phyloP scores from a whole-genome alignment of 1,140 invertebrate species.

The Chironomus striatipennis region DNA sequence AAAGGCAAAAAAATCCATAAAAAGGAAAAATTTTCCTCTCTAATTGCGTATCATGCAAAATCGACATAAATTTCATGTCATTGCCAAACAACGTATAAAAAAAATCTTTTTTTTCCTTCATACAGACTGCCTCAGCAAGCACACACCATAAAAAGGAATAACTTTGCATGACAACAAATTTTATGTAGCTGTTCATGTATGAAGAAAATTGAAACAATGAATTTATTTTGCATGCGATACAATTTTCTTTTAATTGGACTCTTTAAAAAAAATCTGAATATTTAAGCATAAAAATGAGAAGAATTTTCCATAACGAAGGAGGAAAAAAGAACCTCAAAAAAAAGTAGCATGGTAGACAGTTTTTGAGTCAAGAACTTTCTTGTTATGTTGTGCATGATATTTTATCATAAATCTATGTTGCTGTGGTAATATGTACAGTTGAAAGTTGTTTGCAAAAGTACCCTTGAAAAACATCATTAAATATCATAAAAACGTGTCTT shows the following conservation, averaged over 20 bases:
- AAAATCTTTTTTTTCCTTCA: too few species aligned
- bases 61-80: not conserved
- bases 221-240: slow-evolving; percentile 8
- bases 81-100: too few species aligned
- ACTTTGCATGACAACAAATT: too few species aligned
- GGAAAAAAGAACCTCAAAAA: too few species aligned
- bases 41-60: slow-evolving; percentile 13
- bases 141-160: not conserved
- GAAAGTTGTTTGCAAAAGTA: not conserved
- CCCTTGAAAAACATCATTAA: slow-evolving; percentile 11
- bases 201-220: not conserved
- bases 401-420: slow-evolving; percentile 14
- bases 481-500: not conserved
- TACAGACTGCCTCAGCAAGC: not conserved
- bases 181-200: not conserved
- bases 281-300: too few species aligned
- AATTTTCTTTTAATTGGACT: slow-evolving; percentile 5
- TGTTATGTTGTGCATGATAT: not conserved
- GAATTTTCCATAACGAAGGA: too few species aligned
- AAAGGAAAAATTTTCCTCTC: not conserved
- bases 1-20: not conserved
- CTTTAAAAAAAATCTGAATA: not conserved
- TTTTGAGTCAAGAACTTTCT: too few species aligned
- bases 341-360: too few species aligned
- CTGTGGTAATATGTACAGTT: not conserved